Evolutionary conservation across 30 jellyfish, hydroid and myxozoan genomes (phyloP).

Genomic region (Hydra vulgaris): DNA sequence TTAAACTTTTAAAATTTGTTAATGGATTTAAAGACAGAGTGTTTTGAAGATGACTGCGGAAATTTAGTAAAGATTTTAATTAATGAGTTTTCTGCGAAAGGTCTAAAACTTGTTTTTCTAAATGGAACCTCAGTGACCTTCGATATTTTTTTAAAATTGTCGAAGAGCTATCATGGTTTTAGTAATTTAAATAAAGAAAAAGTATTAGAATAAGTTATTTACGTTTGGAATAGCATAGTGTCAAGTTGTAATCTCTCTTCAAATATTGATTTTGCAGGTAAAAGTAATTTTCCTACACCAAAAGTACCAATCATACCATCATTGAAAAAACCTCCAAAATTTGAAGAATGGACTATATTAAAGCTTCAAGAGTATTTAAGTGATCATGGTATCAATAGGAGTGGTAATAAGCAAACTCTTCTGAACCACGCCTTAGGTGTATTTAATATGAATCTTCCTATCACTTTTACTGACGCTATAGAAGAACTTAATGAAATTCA

Average conservation of each 20-base stretch:
- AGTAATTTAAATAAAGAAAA: neutral
- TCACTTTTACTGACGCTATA: neutral
- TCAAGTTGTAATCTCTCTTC: neutral
- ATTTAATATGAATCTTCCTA: neutral
- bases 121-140: neutral
- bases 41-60: neutral
- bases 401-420: slow-evolving; percentile 1
- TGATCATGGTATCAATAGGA: neutral
- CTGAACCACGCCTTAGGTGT: no score
- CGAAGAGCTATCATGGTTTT: neutral
- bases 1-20: neutral
- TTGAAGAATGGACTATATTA: slow-evolving; percentile 5
- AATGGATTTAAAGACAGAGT: neutral
- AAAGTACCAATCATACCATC: neutral
- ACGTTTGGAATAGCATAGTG: neutral
- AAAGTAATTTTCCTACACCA: neutral
- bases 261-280: neutral
- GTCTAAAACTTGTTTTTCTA: neutral
- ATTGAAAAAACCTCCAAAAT: neutral
- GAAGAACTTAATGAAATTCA: no score
- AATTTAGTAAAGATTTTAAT: neutral
- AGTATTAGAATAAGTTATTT: neutral
- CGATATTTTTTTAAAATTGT: neutral
- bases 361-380: slow-evolving; percentile 9
- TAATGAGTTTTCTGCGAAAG: neutral